phyloP scores from a whole-genome alignment of 64 coral and sea anemone species.

The Montipora sp. region DNA sequence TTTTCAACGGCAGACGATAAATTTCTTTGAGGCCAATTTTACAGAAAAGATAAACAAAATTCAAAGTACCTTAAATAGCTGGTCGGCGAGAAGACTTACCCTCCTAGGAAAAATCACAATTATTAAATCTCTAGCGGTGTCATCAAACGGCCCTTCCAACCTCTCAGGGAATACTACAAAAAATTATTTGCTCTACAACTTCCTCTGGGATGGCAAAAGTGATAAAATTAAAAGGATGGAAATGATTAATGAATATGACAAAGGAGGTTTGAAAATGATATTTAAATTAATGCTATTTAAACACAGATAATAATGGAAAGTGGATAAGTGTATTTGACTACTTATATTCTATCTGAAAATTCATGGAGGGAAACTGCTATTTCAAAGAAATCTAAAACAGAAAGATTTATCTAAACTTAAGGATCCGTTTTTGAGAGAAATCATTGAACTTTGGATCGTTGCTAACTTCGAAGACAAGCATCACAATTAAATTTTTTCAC shows the following conservation, averaged over 20 bases:
- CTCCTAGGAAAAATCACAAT: not conserved
- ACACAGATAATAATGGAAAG: not conserved
- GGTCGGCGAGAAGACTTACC: not conserved
- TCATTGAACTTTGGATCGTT: not conserved
- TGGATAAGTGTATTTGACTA: not conserved
- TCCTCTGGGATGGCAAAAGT: not conserved
- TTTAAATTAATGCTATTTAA: too few species aligned
- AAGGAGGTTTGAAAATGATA: not conserved
- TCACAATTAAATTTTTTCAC: not conserved
- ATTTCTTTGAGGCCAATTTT: not conserved
- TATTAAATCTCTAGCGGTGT: not conserved
- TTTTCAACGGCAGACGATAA: slow-evolving; percentile 8
- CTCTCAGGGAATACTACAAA: not conserved
- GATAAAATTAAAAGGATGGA: not conserved
- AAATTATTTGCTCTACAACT: not conserved
- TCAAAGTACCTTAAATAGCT: slow-evolving; percentile 1
- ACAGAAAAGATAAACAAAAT: slow-evolving; percentile 14
- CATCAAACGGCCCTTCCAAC: not conserved
- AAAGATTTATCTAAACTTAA: not conserved
- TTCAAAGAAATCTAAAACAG: not conserved
- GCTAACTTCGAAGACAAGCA: not conserved
- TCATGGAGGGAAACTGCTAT: not conserved
- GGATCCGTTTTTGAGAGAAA: too few species aligned
- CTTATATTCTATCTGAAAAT: not conserved
- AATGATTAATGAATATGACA: too few species aligned